A percentile compares a stretch with the other conserved stretches of the same genome.
Evolutionary conservation across 2,888 invertebrate genomes (phyloP).

Genomic region (Synergus japonicus): DNA sequence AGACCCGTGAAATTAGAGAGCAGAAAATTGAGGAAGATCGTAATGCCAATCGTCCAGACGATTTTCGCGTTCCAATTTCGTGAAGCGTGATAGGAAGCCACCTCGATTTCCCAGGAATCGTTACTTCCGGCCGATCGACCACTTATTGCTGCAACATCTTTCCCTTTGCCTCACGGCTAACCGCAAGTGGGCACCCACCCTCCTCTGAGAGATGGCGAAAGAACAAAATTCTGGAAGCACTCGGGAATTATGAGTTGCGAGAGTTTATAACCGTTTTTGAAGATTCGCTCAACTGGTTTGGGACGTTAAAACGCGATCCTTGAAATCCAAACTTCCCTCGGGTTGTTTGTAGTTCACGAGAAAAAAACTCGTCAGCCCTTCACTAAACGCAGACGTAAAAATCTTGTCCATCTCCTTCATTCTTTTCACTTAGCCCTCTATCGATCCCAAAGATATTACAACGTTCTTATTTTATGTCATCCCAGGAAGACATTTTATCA

Average conservation of each 20-base stretch:
- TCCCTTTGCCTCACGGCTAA: background rate
- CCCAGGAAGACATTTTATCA: background rate
- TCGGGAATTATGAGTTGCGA: background rate
- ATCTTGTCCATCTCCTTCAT: constrained; percentile 17
- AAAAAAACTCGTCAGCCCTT: constrained; percentile 39
- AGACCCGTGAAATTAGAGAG: background rate
- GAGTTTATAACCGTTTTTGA: constrained; percentile 41
- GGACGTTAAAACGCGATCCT: constrained; percentile 22
- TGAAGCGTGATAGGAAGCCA: constrained; percentile 6
- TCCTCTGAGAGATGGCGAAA: background rate
- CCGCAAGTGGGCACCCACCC: constrained; percentile 25
- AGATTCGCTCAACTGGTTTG: constrained; percentile 35
- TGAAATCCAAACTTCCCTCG: constrained; percentile 28
- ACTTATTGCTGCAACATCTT: constrained; percentile 34
- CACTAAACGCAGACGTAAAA: constrained; percentile 15
- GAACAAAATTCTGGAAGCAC: constrained; percentile 33
- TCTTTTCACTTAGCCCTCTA: constrained; percentile 18
- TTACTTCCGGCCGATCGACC: constrained; percentile 14
- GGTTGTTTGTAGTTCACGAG: constrained; percentile 21
- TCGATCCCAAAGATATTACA: background rate
- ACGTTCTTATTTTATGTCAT: constrained; percentile 10
- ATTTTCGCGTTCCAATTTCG: background rate
- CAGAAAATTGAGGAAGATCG: background rate
- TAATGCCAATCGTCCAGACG: background rate
- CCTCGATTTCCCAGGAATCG: background rate